phyloP scores from a whole-genome alignment of 2,113 vertebrate genomes.

The Cyprinodon tularosa region DNA sequence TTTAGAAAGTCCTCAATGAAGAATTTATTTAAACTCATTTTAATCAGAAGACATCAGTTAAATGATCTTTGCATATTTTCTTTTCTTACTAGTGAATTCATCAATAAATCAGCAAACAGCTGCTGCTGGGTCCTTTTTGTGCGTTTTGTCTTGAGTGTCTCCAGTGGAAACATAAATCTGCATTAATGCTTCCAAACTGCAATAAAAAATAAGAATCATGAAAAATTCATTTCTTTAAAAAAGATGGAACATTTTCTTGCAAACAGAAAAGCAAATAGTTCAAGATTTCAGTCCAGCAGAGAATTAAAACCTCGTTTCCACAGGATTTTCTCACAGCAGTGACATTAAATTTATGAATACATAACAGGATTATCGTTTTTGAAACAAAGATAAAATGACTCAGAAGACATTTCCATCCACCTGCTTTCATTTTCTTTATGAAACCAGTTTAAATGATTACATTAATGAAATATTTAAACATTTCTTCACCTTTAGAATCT shows the following conservation, averaged over 20 bases:
- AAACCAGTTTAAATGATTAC: neutral
- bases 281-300: neutral
- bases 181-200: neutral
- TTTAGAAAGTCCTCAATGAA: constrained; percentile 43
- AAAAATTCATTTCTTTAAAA: neutral
- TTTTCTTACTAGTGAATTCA: constrained; percentile 31
- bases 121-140: constrained; percentile 3
- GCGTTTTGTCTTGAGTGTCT: constrained; percentile 10
- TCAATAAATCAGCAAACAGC: constrained; percentile 37
- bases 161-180: neutral
- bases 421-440: too few relatives aligned
- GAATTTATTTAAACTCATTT: constrained; percentile 16
- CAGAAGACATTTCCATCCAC: too few relatives aligned
- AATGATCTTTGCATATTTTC: constrained; percentile 31
- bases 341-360: neutral
- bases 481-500: neutral
- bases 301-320: neutral
- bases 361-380: neutral
- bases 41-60: constrained; percentile 30
- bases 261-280: neutral
- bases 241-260: neutral
- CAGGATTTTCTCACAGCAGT: neutral
- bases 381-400: too few relatives aligned
- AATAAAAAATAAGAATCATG: neutral
- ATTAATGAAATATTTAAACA: neutral